phyloP scores from a whole-genome alignment of 64 coral and sea anemone species.

The Stylophora pistillata region DNA sequence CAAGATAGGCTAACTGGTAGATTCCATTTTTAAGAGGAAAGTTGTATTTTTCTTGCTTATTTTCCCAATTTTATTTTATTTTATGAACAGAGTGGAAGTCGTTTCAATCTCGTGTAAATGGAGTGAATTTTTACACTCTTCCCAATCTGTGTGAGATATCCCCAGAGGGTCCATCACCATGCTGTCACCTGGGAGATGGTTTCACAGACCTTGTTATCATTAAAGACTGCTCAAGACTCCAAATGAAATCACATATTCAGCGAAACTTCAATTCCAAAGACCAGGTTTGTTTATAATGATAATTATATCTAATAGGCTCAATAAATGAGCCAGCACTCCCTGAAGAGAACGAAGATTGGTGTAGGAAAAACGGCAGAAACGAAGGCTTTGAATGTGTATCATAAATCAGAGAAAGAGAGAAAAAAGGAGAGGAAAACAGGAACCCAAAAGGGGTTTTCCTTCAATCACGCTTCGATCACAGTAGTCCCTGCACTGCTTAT shows the following conservation, averaged over 20 bases:
- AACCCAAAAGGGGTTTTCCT: background rate
- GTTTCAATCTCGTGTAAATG: slow-evolving; percentile 63
- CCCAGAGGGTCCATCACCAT: slow-evolving; percentile 82
- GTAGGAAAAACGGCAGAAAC: too few relatives aligned
- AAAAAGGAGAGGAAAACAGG: too few relatives aligned
- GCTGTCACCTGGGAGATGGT: slow-evolving; percentile 95
- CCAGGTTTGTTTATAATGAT: slow-evolving; percentile 51
- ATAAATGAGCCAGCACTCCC: background rate
- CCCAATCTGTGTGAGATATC: slow-evolving; percentile 86
- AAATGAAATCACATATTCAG: slow-evolving; percentile 86
- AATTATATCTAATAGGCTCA: too few relatives aligned
- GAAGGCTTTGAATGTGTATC: too few relatives aligned
- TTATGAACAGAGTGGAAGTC: slow-evolving; percentile 51
- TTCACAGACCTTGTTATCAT: slow-evolving; percentile 90
- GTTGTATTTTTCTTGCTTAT: background rate
- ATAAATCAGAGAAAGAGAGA: too few relatives aligned
- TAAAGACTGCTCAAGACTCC: slow-evolving; percentile 53
- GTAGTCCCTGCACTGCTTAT: too few relatives aligned
- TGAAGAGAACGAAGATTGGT: background rate
- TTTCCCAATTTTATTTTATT: background rate
- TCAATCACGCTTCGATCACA: background rate
- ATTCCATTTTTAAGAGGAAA: too few relatives aligned
- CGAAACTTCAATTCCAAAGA: slow-evolving; percentile 90
- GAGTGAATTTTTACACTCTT: slow-evolving; percentile 87
- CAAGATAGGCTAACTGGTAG: too few relatives aligned